Evolutionary conservation across 2,797 vertebrate species (phyloP), one percentile per base, ranked within the genome.

Genomic region (Pogonophryne albipinna): DNA sequence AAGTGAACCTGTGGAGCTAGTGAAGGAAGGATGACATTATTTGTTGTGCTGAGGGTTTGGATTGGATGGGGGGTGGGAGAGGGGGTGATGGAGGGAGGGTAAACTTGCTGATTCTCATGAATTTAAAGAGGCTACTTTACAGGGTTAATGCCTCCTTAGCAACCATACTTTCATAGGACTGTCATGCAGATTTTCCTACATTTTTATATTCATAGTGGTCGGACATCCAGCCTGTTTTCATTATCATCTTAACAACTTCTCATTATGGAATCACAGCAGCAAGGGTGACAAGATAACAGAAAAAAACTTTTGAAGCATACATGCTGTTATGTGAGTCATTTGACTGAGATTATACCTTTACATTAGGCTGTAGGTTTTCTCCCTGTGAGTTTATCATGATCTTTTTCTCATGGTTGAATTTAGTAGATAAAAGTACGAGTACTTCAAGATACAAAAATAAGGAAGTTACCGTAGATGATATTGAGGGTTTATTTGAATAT

Each of bases 101-200:
- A 80, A 89, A 91, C 79, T 71, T 77, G 87, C 85, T 88, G 89
- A 91, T 92, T 91, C 85, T 92, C 89, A 92, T 93, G 92, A 93
- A 94, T 94, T 93, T 93, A 91, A 92, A 94, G 86, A 89, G 90
- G 89, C 90, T 92, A 87, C 87, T 93, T 94, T 92, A 86, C 88
- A 85, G 86, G 88, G 89, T 90, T 90, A 91, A 92, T 79, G 89
- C 86, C 85, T 90, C 72, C 87, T 89, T 89, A 88, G 84, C 87
- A 61, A 49, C 72, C 52, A 41, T 83, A 85, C 74, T 79, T 63
- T 92, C 90, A 78, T 67, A 66, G 31, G 66, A 74, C 65, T 56
- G 79, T 82, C 80, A 85, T 85, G 89, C 73, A 83, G 79, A 87
- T 88, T 90, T 88, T 70, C 56, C 41, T 47, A 17, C 66, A 12